Evolutionary conservation across 1,140 invertebrate species (phyloP).

Genomic region (Aphelenchoides fujianensis): DNA sequence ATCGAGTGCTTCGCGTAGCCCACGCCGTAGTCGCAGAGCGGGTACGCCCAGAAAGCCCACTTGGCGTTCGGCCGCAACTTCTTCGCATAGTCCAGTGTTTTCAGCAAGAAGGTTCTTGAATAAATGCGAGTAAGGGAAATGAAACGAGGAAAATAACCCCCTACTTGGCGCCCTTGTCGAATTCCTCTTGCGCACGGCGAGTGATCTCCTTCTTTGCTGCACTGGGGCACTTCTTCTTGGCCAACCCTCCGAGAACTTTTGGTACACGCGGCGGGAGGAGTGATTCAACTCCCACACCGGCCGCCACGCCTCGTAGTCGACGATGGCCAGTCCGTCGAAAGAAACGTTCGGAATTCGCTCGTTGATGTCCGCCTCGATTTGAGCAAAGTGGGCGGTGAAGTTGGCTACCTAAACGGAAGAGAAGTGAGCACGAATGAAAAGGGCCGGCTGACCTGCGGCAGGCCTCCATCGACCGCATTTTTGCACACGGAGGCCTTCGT

Average conservation of each 20-base stretch:
- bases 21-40: slow-evolving; percentile 47
- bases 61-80: slow-evolving; percentile 79
- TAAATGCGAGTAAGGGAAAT: slow-evolving; percentile 70
- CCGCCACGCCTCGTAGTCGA: slow-evolving; percentile 80
- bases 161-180: not conserved
- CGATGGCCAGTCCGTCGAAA: slow-evolving; percentile 72
- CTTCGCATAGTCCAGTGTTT: slow-evolving; percentile 69
- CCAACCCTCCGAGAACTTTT: slow-evolving; percentile 16
- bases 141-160: slow-evolving; percentile 44
- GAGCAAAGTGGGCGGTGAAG: slow-evolving; percentile 40
- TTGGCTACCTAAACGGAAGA: slow-evolving; percentile 4
- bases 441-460: not conserved
- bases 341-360: slow-evolving; percentile 34
- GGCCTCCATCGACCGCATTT: slow-evolving; percentile 5
- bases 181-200: not conserved
- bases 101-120: slow-evolving; percentile 69
- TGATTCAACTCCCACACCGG: slow-evolving; percentile 74
- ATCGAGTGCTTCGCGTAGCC: slow-evolving; percentile 22
- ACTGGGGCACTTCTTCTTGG: slow-evolving; percentile 11
- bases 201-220: not conserved
- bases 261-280: slow-evolving; percentile 62
- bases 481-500: not conserved
- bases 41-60: slow-evolving; percentile 30
- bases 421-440: not conserved
- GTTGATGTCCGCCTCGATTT: slow-evolving; percentile 37